Conservation (phyloP, 92 coral and sea anemone genomes). For the Ricordea florida region DNA sequence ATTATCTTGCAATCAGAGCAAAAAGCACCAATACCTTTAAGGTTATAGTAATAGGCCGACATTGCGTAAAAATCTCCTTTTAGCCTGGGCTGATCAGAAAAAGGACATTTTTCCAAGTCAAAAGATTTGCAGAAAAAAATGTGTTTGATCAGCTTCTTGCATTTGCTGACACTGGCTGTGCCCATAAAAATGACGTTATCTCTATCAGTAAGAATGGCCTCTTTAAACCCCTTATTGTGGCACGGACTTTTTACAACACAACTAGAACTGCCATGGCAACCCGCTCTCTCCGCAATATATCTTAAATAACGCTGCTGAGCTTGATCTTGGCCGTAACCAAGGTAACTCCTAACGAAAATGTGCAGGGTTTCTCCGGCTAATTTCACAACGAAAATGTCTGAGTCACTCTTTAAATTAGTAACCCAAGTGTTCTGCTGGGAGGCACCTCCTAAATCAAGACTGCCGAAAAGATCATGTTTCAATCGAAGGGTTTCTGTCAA, state of each 20-base stretch:
- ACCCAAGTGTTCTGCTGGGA: slow-evolving; percentile 48
- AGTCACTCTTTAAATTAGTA: background rate
- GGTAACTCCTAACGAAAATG: slow-evolving; percentile 49
- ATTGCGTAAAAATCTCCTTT: slow-evolving; percentile 20
- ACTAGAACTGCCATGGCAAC: background rate
- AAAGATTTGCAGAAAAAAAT: slow-evolving; percentile 29
- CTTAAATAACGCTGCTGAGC: slow-evolving; percentile 8
- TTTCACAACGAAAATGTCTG: background rate
- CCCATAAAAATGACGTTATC: background rate
- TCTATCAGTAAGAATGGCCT: background rate
- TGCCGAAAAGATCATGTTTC: background rate
- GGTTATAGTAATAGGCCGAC: slow-evolving; percentile 11
- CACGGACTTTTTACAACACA: slow-evolving; percentile 30
- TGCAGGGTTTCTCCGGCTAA: background rate
- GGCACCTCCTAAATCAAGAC: slow-evolving; percentile 58
- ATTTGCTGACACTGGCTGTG: background rate
- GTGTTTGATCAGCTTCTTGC: background rate
- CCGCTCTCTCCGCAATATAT: background rate
- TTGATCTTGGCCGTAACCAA: slow-evolving; percentile 39
- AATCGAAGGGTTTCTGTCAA: slow-evolving; percentile 24
- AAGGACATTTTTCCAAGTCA: slow-evolving; percentile 6
- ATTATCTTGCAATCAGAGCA: background rate
- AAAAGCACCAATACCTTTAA: slow-evolving; percentile 22
- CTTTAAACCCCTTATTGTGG: slow-evolving; percentile 19
- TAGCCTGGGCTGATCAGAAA: slow-evolving; percentile 33